Conservation (phyloP, 2,113 vertebrate genomes). For the Alethe castanea region DNA sequence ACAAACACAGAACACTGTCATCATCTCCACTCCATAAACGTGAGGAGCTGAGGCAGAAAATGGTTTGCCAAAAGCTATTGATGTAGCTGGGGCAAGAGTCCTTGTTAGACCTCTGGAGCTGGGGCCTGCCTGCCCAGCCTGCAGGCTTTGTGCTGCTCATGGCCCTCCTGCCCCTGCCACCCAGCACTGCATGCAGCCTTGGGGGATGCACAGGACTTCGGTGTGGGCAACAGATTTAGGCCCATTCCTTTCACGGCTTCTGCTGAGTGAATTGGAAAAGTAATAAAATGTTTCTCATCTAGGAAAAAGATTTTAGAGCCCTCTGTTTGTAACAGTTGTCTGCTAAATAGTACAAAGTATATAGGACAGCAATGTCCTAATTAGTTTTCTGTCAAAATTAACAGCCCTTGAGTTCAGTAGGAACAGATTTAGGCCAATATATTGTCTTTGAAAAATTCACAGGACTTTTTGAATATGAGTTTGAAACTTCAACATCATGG, state of each 20-base stretch:
- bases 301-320: background rate
- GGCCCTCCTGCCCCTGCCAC: background rate
- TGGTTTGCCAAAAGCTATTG: slow-evolving; percentile 27
- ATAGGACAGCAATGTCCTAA: slow-evolving; percentile 46
- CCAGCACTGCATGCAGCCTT: accelerated
- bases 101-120: slow-evolving; percentile 25
- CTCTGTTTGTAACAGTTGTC: background rate
- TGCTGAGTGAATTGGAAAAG: background rate
- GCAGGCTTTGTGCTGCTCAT: background rate
- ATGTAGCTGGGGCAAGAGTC: background rate
- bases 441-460: slow-evolving; percentile 31
- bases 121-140: background rate
- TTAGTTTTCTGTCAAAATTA: slow-evolving; percentile 43
- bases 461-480: slow-evolving; percentile 5
- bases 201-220: background rate
- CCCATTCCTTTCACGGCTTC: background rate
- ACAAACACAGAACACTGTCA: background rate
- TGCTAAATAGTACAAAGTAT: slow-evolving; percentile 5
- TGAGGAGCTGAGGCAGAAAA: slow-evolving; percentile 54
- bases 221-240: background rate
- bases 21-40: background rate
- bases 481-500: background rate
- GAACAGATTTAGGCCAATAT: slow-evolving; percentile 18
- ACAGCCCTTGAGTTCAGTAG: background rate
- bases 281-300: background rate